phyloP scores from a whole-genome alignment of 2,888 invertebrate genomes.

The Drosophila koepferae region DNA sequence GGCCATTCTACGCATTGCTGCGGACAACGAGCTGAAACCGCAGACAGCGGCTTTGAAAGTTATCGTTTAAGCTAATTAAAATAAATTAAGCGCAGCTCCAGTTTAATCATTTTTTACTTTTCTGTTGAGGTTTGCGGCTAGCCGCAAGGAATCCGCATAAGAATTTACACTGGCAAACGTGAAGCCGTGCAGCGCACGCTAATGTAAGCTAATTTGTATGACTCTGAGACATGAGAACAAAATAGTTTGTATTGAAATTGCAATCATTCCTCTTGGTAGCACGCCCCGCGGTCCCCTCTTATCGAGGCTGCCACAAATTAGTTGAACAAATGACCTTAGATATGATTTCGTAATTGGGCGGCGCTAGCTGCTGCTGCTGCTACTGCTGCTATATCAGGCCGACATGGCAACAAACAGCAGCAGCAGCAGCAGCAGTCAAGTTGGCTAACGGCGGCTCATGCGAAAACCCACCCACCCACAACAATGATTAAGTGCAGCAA shows the following conservation, averaged over 20 bases:
- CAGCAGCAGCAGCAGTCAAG: slow-evolving; percentile 19
- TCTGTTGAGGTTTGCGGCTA: slow-evolving; percentile 20
- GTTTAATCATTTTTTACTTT: slow-evolving; percentile 5
- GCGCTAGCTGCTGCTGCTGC: slow-evolving; percentile 31
- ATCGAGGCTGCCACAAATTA: slow-evolving; percentile 72
- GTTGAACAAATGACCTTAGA: slow-evolving; percentile 83
- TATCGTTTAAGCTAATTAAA: slow-evolving; percentile 64
- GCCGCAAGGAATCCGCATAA: slow-evolving; percentile 48
- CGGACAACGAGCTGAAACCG: slow-evolving; percentile 18
- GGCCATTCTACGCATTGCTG: slow-evolving; percentile 59
- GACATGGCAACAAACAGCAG: slow-evolving; percentile 29
- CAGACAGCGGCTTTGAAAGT: slow-evolving; percentile 58
- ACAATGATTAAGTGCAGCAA: slow-evolving; percentile 80
- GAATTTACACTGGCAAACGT: background rate
- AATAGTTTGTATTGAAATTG: slow-evolving; percentile 51
- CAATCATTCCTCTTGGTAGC: slow-evolving; percentile 41
- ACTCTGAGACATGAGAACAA: slow-evolving; percentile 46
- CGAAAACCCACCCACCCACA: slow-evolving; percentile 80
- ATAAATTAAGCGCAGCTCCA: slow-evolving; percentile 52
- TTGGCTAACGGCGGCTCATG: slow-evolving; percentile 74
- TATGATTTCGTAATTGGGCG: slow-evolving; percentile 79
- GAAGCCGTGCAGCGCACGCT: slow-evolving; percentile 47
- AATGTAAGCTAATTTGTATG: slow-evolving; percentile 65
- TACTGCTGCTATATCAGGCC: slow-evolving; percentile 8
- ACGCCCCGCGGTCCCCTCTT: slow-evolving; percentile 5